Evolutionary conservation across 1,140 invertebrate genomes (phyloP), one percentile per base, ranked within the genome.

Genomic region (Odontomachus brunneus): DNA sequence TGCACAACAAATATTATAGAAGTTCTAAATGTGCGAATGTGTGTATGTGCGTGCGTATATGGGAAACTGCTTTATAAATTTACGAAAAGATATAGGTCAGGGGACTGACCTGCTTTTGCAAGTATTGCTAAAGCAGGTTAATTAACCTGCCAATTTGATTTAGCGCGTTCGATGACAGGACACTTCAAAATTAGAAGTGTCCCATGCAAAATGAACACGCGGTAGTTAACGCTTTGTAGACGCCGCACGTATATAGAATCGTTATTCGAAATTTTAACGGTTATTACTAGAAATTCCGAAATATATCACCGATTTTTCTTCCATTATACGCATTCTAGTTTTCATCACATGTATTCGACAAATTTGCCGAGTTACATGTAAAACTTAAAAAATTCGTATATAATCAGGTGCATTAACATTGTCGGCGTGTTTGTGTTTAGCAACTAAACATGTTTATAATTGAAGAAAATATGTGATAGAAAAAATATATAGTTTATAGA

Each of bases 131-230:
- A 86, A 85, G 69, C 86, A 88, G 78, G 88, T 63, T 91, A 91
- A 91, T 91, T 88, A 90, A 82, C 85, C 90, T 88, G 86, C 82
- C 86, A 69, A 67, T 83, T 87, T 88, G 80, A 84, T 91, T 15
- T 91, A 15, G 90, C 90, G 86, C 67, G 87, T 51, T 87, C 80
- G 59, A 22, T 44, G 44, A 73, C 4, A 84, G 62, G 67, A 86
- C 81, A 84, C 78, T 87, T 86, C 66, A 15, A 69, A 33, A 57
- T 55, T 24, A 71, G 84, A 88, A 87, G 67, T 53, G 67, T 24
- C 49, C 78, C 14, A 5, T 19, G 2, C 0, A 53, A 59, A 15
- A 67, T 57, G 83, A 88, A 88, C 69, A 71, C 86, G 87, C 87
- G 3, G 19, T n/a, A n/a, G 33, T 55, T 19, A 38, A 19, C 17